Conservation (phyloP, 2,113 vertebrate genomes). For the Agapornis roseicollis region DNA sequence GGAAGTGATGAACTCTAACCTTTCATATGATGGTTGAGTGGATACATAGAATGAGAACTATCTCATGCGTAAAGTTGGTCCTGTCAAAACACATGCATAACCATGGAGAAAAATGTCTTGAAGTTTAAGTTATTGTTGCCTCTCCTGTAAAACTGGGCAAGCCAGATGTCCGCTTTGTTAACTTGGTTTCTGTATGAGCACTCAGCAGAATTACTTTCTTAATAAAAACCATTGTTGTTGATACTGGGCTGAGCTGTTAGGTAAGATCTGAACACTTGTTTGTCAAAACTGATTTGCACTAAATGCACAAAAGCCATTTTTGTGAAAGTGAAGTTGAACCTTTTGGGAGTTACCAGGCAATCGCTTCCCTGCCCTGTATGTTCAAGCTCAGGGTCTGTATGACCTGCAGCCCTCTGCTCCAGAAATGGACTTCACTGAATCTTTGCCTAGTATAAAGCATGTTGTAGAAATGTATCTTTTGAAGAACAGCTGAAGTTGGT, state of each 20-base stretch:
- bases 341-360: neutral
- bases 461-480: neutral
- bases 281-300: neutral
- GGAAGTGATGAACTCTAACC: neutral
- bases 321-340: neutral
- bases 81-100: neutral
- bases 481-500: neutral
- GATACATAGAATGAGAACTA: neutral
- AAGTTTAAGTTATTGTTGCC: neutral
- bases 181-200: neutral
- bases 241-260: neutral
- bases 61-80: neutral
- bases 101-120: neutral
- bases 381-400: neutral
- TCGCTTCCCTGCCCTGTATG: neutral
- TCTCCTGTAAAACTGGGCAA: neutral
- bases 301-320: neutral
- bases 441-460: neutral
- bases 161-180: neutral
- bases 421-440: neutral
- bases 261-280: neutral
- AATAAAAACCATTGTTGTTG: accelerated
- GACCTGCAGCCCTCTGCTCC: neutral
- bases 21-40: neutral
- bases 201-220: neutral